These are phyloP conservation scores for Trachythela sp. DNA, from an alignment of 64 coral and sea anemone species.

Conservation along the genomic window DNA sequence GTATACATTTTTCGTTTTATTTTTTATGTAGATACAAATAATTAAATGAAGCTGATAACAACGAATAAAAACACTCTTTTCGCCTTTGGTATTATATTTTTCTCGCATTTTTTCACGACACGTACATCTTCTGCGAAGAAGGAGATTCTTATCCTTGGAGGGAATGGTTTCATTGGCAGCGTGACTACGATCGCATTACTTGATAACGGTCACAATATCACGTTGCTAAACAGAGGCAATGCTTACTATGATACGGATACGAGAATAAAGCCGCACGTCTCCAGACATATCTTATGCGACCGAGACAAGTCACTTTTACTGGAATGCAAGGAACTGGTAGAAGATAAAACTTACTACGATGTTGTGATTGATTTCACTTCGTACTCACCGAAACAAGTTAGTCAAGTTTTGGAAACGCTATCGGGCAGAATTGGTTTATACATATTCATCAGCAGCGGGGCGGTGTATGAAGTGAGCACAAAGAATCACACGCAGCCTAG, in stretches of 20 bases:
- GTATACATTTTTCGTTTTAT: neutral
- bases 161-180: conserved; percentile 92
- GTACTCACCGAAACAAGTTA: conserved; percentile 61
- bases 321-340: conserved; percentile 59
- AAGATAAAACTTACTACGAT: conserved; percentile 46
- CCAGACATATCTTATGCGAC: conserved; percentile 62
- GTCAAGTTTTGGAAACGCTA: conserved; percentile 65
- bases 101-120: neutral
- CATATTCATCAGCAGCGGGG: conserved; percentile 81
- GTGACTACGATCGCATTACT: conserved; percentile 57
- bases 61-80: neutral
- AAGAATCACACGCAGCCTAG: conserved; percentile 59
- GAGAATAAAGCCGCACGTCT: conserved; percentile 66
- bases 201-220: conserved; percentile 60
- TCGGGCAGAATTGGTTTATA: conserved; percentile 74
- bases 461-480: conserved; percentile 79
- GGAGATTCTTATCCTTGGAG: conserved; percentile 74
- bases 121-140: neutral
- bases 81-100: neutral
- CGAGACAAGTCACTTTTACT: conserved; percentile 65
- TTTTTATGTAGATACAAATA: neutral
- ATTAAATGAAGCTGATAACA: neutral
- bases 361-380: conserved; percentile 88
- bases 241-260: conserved; percentile 90
- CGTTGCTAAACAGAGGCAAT: conserved; percentile 86